A percentile compares a stretch with the other conserved stretches of the same genome.
Evolutionary conservation across 2,888 invertebrate species (phyloP).

Genomic region (Volucella bombylans): DNA sequence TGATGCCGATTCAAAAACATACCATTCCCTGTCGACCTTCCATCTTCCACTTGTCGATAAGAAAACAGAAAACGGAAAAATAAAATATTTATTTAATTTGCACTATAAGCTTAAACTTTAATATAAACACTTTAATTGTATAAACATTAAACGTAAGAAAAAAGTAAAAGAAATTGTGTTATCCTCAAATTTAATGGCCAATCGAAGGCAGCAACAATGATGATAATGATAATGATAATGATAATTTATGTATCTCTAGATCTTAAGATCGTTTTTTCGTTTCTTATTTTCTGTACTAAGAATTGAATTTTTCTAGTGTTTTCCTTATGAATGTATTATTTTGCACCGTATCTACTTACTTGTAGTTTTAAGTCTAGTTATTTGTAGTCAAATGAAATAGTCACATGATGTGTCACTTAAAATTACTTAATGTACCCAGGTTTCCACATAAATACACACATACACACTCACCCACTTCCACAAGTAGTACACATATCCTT

Average conservation of each 20-base stretch:
- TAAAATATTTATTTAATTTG: conserved; percentile 60
- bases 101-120: conserved; percentile 35
- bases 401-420: conserved; percentile 24
- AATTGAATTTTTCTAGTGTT: conserved; percentile 38
- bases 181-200: conserved; percentile 14
- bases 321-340: conserved; percentile 60
- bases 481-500: not conserved
- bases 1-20: too few relatives aligned
- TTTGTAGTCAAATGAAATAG: conserved; percentile 35
- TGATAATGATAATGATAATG: conserved; percentile 10
- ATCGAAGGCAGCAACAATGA: too few relatives aligned
- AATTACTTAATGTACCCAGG: conserved; percentile 5
- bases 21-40: conserved; percentile 1
- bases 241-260: conserved; percentile 54
- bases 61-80: conserved; percentile 9
- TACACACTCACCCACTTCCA: not conserved
- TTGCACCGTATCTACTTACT: conserved; percentile 46
- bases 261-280: conserved; percentile 14
- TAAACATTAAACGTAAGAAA: conserved; percentile 44
- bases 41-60: conserved; percentile 3
- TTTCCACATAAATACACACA: not conserved
- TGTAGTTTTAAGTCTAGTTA: conserved; percentile 31
- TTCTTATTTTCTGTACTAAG: too few relatives aligned
- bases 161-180: conserved; percentile 30
- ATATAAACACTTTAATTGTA: conserved; percentile 44